A percentile compares a stretch with the other conserved stretches of the same genome.
Conservation (phyloP, 2,113 vertebrate genomes). For the Falcunculus frontatus region DNA sequence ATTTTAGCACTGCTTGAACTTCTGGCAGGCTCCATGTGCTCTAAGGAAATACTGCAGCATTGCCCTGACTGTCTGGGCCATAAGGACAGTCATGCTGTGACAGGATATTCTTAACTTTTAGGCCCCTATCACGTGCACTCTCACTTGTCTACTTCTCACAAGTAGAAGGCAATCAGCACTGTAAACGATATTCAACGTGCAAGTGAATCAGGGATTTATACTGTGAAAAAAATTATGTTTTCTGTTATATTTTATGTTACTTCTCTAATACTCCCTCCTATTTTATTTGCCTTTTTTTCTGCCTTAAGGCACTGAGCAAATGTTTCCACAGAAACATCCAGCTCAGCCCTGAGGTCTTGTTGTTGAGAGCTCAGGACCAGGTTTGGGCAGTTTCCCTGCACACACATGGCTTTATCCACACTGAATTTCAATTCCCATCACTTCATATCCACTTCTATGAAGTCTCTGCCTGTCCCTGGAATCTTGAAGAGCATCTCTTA, state of each 20-base stretch:
- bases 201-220: background rate
- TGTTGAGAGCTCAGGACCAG: background rate
- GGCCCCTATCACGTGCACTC: accelerated
- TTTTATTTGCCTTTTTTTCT: background rate
- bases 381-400: background rate
- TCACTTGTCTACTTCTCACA: background rate
- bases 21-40: background rate
- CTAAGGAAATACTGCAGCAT: background rate
- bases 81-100: background rate
- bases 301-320: background rate
- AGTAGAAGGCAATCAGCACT: background rate
- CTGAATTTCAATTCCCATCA: background rate
- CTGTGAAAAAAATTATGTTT: background rate
- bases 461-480: background rate
- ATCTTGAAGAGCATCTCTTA: background rate
- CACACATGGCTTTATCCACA: background rate
- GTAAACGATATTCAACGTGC: background rate
- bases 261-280: background rate
- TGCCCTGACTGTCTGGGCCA: background rate
- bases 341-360: background rate
- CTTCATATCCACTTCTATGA: background rate
- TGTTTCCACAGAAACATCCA: background rate
- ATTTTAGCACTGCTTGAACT: background rate
- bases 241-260: background rate
- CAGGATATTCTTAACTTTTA: background rate